phyloP scores from a whole-genome alignment of 1,140 invertebrate species.

The Fopius arisanus region DNA sequence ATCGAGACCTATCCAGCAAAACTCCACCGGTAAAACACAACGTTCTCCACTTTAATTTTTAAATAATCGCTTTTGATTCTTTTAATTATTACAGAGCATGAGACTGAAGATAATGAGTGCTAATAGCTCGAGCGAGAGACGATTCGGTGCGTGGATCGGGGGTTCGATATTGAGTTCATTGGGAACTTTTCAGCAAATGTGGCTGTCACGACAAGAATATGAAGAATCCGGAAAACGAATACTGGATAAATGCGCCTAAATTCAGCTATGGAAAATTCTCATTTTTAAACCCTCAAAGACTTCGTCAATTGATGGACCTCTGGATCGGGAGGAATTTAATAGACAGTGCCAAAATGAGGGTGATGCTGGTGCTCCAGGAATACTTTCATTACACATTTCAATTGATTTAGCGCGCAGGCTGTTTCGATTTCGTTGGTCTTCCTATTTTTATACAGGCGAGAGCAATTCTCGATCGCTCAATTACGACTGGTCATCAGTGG shows the following conservation, averaged over 20 bases:
- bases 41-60: too few relatives aligned
- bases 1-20: constrained; percentile 84
- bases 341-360: not conserved
- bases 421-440: not conserved
- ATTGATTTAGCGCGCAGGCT: not conserved
- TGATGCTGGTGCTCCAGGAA: not conserved
- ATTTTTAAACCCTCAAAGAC: too few relatives aligned
- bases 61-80: constrained; percentile 8
- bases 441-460: not conserved
- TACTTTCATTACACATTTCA: not conserved
- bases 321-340: too few relatives aligned
- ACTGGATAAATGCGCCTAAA: constrained; percentile 75
- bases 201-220: constrained; percentile 97
- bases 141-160: constrained; percentile 96
- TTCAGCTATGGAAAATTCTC: too few relatives aligned
- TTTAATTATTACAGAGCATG: constrained; percentile 70
- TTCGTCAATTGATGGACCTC: too few relatives aligned
- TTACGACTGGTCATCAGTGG: not conserved
- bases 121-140: constrained; percentile 81
- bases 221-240: constrained; percentile 92
- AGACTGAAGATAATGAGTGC: constrained; percentile 87
- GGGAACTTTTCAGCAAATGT: constrained; percentile 97
- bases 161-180: constrained; percentile 95
- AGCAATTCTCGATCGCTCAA: not conserved
- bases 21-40: constrained; percentile 74